Evolutionary conservation across 35 echinoderm and acorn worm species (phyloP), one percentile per base, ranked within the genome.

Genomic region (Stichopus chloronotus): DNA sequence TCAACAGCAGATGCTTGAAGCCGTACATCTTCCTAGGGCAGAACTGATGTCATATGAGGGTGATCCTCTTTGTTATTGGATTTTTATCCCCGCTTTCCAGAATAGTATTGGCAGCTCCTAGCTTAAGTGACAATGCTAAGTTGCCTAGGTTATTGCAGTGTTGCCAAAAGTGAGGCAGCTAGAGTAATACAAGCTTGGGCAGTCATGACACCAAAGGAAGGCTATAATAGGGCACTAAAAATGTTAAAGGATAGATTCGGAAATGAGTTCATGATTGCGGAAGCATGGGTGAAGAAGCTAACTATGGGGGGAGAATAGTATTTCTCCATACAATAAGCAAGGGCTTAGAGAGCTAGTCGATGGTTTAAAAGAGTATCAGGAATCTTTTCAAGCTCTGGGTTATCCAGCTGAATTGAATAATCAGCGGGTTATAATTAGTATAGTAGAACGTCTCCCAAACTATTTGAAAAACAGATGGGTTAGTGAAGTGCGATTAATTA

Each of bases 1-100:
- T 61, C 92, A 96, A 63, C 78, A 85, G 60, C 30, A 79, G 21
- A 69, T 94, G 59, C 58, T 96, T 8, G 95, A 94, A 69, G 79
- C 87, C 11, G 16, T 96, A 56, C 87, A 92, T 56, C 63, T 96
- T 5, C 92, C 95, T 25, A 60, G 60, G 25, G 92, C 78, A 88
- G 92, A 96, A 54, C 22, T 96, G 5, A 88, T 77, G 59, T 63
- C n/a, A 6, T 94, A 57, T 63, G 93, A 94, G 53, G 89, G 95
- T 21, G 83, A 94, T 87, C 92, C 95, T 17, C 72, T 92, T 16
- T 78, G 83, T 22, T 96, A 86, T 68, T 82, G 88, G 55, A 30
- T 61, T 14, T 96, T 96, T 55, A n/a, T 25, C 65, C n/a, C 23
- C 17, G 78, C 93, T 13, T 96, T 96, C 72, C 20, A 96, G 25